These are phyloP conservation scores for Cetonia aurata DNA, from an alignment of 2,888 invertebrate species.

Conservation along the genomic window DNA sequence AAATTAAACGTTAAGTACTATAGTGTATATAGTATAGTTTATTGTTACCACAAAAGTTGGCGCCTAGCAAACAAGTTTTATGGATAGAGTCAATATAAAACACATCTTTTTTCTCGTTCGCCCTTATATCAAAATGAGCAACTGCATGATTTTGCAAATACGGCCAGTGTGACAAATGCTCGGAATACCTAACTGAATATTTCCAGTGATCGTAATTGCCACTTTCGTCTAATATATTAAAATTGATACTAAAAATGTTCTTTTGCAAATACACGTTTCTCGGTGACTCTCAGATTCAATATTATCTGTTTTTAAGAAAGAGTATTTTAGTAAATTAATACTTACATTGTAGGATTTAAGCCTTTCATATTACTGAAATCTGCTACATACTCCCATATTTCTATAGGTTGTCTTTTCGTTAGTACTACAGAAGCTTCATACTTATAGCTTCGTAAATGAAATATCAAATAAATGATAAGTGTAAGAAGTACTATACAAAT, in stretches of 20 bases:
- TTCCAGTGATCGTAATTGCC: conserved; percentile 79
- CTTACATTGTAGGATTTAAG: conserved; percentile 81
- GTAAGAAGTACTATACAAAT: conserved; percentile 52
- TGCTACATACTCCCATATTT: conserved; percentile 81
- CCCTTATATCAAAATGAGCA: conserved; percentile 73
- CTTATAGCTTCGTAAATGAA: conserved; percentile 62
- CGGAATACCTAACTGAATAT: conserved; percentile 75
- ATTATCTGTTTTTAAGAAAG: not conserved
- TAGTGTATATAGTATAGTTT: not conserved
- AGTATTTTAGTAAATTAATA: conserved; percentile 49
- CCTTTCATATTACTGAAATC: conserved; percentile 80
- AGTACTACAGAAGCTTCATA: conserved; percentile 69
- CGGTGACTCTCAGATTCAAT: not conserved
- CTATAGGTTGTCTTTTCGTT: conserved; percentile 70
- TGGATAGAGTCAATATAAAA: conserved; percentile 74
- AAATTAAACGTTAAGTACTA: not conserved
- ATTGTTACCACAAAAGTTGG: conserved; percentile 70
- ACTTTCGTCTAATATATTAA: conserved; percentile 73
- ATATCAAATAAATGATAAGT: conserved; percentile 57
- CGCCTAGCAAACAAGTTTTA: conserved; percentile 72
- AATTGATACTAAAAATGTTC: conserved; percentile 69
- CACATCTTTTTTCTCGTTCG: conserved; percentile 64
- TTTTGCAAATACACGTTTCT: not conserved
- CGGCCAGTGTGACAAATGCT: conserved; percentile 75
- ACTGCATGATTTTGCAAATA: conserved; percentile 71